These are phyloP conservation scores for Chrysemys picta DNA, from an alignment of 2,113 vertebrate genomes.

Conservation along the genomic window DNA sequence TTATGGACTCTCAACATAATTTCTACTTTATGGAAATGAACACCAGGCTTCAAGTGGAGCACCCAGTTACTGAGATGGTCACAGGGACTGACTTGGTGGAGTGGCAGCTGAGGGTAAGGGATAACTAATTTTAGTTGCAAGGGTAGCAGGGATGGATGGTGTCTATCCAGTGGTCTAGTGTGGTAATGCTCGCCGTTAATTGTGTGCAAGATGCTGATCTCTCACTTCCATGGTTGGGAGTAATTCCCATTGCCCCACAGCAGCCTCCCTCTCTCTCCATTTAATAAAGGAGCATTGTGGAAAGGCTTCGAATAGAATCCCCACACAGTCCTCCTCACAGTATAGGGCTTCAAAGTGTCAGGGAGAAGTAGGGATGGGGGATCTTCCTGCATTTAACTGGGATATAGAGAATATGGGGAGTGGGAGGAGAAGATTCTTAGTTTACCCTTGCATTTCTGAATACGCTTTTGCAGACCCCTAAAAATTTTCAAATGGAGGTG, in stretches of 20 bases:
- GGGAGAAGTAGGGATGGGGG: not conserved
- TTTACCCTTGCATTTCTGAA: too few relatives aligned
- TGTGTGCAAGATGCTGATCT: not conserved
- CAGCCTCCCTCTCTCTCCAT: not conserved
- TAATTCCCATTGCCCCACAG: not conserved
- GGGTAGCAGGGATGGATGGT: not conserved
- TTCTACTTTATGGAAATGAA: slow-evolving; percentile 99
- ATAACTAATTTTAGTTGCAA: not conserved
- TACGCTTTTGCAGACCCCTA: too few relatives aligned
- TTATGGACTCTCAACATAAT: slow-evolving; percentile 96
- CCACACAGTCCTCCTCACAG: not conserved
- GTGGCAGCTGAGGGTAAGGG: slow-evolving; percentile 94
- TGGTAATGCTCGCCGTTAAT: not conserved
- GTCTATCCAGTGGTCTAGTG: not conserved
- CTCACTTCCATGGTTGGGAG: not conserved
- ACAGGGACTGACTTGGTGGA: slow-evolving; percentile 98
- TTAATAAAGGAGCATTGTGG: not conserved
- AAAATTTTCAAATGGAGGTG: too few relatives aligned
- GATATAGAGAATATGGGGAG: too few relatives aligned
- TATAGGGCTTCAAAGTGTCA: not conserved
- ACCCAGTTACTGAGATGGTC: slow-evolving; percentile 97
- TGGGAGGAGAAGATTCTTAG: too few relatives aligned
- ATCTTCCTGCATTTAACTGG: too few relatives aligned
- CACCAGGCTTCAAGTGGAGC: slow-evolving; percentile 96
- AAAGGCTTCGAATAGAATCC: slow-evolving; percentile 4